These are phyloP conservation scores for Artemia franciscana DNA, from an alignment of 1,140 invertebrate species.

Conservation along the genomic window DNA sequence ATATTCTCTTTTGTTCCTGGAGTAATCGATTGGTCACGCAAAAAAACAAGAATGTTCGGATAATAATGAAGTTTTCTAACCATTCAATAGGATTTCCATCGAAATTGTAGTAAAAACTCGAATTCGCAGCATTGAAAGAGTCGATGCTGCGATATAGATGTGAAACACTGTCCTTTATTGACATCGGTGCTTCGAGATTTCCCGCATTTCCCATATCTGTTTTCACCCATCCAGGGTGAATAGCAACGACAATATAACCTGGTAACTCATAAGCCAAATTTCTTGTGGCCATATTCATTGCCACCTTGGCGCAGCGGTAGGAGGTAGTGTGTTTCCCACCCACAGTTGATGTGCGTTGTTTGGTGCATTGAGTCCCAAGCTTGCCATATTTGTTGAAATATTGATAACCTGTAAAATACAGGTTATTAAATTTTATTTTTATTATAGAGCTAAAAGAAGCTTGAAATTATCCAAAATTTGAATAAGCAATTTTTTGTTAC, in stretches of 20 bases:
- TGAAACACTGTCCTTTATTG: conserved; percentile 1
- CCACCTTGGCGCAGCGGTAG: conserved; percentile 8
- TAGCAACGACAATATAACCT: conserved; percentile 4
- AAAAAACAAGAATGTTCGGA: too few species aligned
- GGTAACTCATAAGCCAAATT: conserved; percentile 8
- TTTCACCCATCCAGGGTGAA: conserved; percentile 8
- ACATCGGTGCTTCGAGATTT: conserved; percentile 2
- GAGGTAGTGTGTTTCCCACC: conserved; percentile 8
- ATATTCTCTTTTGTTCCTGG: too few species aligned
- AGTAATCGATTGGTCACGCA: too few species aligned
- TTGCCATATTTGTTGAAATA: conserved; percentile 8
- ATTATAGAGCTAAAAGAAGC: too few species aligned
- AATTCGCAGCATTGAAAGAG: conserved; percentile 1
- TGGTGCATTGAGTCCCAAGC: conserved; percentile 3
- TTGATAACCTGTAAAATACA: conserved; percentile 7
- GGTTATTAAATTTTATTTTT: too few species aligned
- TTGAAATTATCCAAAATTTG: too few species aligned
- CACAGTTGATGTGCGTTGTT: conserved; percentile 4
- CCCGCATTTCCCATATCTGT: conserved; percentile 6
- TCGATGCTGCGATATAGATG: neutral
- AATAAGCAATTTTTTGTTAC: too few species aligned
- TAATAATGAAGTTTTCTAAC: too few species aligned
- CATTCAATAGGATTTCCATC: conserved; percentile 7
- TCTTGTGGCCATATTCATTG: conserved; percentile 7
- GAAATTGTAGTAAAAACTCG: conserved; percentile 5